A percentile compares a stretch with the other conserved stretches of the same genome.
phyloP scores from a whole-genome alignment of 2,888 invertebrate species.

The Glaucopsyche alexis region DNA sequence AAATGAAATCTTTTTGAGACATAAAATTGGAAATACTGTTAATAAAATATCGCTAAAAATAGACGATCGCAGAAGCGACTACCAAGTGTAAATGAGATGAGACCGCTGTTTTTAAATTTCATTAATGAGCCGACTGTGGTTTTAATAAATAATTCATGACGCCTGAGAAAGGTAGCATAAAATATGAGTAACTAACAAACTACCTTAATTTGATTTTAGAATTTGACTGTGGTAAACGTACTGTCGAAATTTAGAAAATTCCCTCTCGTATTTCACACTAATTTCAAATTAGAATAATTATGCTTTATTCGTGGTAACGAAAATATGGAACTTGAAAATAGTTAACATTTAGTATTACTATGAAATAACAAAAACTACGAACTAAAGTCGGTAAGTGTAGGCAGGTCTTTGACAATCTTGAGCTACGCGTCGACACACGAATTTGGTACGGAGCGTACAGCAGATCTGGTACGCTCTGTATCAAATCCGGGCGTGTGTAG shows the following conservation, averaged over 20 bases:
- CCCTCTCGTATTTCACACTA: neutral
- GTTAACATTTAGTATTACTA: neutral
- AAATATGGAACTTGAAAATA: neutral
- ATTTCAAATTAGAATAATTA: slow-evolving; percentile 11
- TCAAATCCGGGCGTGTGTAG: too few species aligned
- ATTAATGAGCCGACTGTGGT: slow-evolving; percentile 7
- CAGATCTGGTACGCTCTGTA: too few species aligned
- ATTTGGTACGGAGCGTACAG: too few species aligned
- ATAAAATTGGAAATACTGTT: neutral
- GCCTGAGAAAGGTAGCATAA: slow-evolving; percentile 22
- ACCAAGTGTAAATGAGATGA: slow-evolving; percentile 11
- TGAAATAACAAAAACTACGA: neutral
- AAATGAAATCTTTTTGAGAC: neutral
- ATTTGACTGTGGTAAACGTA: slow-evolving; percentile 9
- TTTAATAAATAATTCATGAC: slow-evolving; percentile 23
- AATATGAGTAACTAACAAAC: slow-evolving; percentile 25
- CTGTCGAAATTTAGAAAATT: slow-evolving; percentile 11
- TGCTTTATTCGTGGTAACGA: neutral
- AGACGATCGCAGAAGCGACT: neutral
- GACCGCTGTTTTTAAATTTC: slow-evolving; percentile 1
- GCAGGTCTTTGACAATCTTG: neutral
- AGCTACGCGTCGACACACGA: too few species aligned
- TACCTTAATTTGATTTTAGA: slow-evolving; percentile 29
- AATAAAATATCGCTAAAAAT: neutral
- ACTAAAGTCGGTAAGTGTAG: neutral